Evolutionary conservation across 2,888 invertebrate genomes (phyloP).

Genomic region (Lochmaea crataegi): DNA sequence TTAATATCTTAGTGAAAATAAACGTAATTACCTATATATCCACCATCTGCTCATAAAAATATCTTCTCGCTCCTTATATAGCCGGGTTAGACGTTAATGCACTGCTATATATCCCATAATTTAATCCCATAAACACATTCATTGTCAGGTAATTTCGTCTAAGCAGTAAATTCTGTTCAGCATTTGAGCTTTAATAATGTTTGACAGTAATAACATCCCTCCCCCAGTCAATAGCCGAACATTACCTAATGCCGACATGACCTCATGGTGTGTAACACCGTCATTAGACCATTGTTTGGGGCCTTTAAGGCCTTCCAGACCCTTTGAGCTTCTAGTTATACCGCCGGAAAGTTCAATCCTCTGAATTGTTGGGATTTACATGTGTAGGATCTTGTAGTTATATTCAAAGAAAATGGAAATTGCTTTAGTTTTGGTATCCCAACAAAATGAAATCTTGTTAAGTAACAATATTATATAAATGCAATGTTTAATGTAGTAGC

Average conservation of each 20-base stretch:
- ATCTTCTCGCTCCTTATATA: slow-evolving; percentile 25
- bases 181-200: slow-evolving; percentile 56
- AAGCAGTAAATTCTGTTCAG: slow-evolving; percentile 49
- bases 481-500: too few species aligned
- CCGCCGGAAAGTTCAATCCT: slow-evolving; percentile 12
- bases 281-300: slow-evolving; percentile 60
- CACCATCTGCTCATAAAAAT: slow-evolving; percentile 27
- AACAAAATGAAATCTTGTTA: neutral
- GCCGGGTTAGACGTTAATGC: slow-evolving; percentile 34
- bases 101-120: slow-evolving; percentile 41
- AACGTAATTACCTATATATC: slow-evolving; percentile 14
- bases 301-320: slow-evolving; percentile 15
- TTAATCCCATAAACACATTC: slow-evolving; percentile 51
- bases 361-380: slow-evolving; percentile 18
- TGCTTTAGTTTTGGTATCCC: neutral
- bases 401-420: neutral
- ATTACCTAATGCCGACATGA: slow-evolving; percentile 60
- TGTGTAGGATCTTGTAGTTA: slow-evolving; percentile 15
- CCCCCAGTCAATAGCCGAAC: slow-evolving; percentile 58
- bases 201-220: slow-evolving; percentile 58
- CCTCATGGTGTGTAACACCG: slow-evolving; percentile 60
- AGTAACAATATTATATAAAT: too few species aligned
- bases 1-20: slow-evolving; percentile 8
- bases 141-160: slow-evolving; percentile 50
- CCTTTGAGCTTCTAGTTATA: slow-evolving; percentile 12